Percentiles rank a stretch among this genome's conserved stretches.
These are phyloP conservation scores for Scortum barcoo DNA, from an alignment of 2,113 vertebrate genomes.

Conservation along the genomic window DNA sequence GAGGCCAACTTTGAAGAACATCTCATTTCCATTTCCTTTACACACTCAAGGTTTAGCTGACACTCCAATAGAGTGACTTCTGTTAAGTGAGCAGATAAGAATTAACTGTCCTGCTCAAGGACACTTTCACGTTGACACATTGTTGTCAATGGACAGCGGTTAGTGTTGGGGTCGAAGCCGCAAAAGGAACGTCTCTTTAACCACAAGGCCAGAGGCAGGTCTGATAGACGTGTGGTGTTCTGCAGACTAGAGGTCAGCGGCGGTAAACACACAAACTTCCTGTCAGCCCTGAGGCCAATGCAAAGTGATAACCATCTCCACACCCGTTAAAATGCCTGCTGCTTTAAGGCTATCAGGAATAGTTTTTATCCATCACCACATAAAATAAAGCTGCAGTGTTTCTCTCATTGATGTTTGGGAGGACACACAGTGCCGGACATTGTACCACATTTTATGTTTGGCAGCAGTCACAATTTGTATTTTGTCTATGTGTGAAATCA, in stretches of 20 bases:
- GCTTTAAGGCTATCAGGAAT: conserved; percentile 33
- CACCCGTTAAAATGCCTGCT: conserved; percentile 30
- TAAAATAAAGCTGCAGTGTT: conserved; percentile 15
- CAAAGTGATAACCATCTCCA: conserved; percentile 28
- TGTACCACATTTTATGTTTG: conserved; percentile 23
- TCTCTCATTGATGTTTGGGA: conserved; percentile 24
- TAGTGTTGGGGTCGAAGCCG: conserved; percentile 13
- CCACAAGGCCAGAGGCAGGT: conserved; percentile 21
- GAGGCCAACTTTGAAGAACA: conserved; percentile 24
- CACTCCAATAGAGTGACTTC: conserved; percentile 2
- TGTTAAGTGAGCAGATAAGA: conserved; percentile 29
- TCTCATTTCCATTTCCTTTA: conserved; percentile 45
- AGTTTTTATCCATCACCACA: not conserved
- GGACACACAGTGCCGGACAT: conserved; percentile 8
- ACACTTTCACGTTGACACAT: conserved; percentile 23
- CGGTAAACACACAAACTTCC: conserved; percentile 32
- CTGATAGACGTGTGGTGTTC: conserved; percentile 30
- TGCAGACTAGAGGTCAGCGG: conserved; percentile 43
- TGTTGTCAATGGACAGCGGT: conserved; percentile 40
- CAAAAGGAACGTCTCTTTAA: conserved; percentile 39
- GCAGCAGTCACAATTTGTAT: conserved; percentile 36
- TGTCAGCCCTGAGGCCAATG: conserved; percentile 36
- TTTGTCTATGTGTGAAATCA: conserved; percentile 56
- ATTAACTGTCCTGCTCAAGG: conserved; percentile 34
- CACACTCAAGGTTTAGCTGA: not conserved